phyloP scores from a whole-genome alignment of 92 coral and sea anemone genomes.

The Epizoanthus ramosus region DNA sequence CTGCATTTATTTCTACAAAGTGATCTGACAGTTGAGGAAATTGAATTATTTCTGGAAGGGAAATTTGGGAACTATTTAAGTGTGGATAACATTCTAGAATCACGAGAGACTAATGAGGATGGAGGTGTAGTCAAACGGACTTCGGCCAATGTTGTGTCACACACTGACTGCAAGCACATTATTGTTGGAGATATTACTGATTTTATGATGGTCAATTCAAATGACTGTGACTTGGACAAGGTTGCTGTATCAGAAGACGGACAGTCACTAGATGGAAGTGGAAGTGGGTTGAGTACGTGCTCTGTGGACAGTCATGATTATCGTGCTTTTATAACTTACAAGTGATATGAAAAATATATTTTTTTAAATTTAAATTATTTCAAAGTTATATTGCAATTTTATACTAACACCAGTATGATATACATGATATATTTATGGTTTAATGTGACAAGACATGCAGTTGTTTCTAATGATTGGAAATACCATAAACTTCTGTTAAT shows the following conservation, averaged over 20 bases:
- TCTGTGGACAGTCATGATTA: constrained; percentile 39
- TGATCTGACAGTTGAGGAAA: constrained; percentile 77
- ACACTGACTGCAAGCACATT: constrained; percentile 20
- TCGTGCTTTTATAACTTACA: constrained; percentile 26
- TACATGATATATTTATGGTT: too few relatives aligned
- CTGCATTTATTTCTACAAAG: constrained; percentile 96
- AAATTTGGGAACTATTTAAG: constrained; percentile 72
- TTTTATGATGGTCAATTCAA: constrained; percentile 13
- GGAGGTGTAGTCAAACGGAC: constrained; percentile 37
- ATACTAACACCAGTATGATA: too few relatives aligned
- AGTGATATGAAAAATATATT: not conserved
- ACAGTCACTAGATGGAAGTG: constrained; percentile 29
- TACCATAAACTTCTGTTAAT: too few relatives aligned
- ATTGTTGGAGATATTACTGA: not conserved
- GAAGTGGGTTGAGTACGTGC: constrained; percentile 20
- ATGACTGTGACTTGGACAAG: constrained; percentile 18
- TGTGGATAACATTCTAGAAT: constrained; percentile 69
- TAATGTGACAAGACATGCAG: too few relatives aligned
- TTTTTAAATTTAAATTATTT: too few relatives aligned
- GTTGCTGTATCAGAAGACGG: not conserved
- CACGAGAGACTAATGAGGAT: constrained; percentile 47
- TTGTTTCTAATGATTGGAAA: too few relatives aligned
- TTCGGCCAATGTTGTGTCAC: not conserved
- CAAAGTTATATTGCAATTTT: too few relatives aligned
- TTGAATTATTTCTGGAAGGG: constrained; percentile 81